Percentiles rank a stretch among this genome's conserved stretches.
These are phyloP conservation scores for Fopius arisanus DNA, from an alignment of 1,140 invertebrate species.

Conservation along the genomic window DNA sequence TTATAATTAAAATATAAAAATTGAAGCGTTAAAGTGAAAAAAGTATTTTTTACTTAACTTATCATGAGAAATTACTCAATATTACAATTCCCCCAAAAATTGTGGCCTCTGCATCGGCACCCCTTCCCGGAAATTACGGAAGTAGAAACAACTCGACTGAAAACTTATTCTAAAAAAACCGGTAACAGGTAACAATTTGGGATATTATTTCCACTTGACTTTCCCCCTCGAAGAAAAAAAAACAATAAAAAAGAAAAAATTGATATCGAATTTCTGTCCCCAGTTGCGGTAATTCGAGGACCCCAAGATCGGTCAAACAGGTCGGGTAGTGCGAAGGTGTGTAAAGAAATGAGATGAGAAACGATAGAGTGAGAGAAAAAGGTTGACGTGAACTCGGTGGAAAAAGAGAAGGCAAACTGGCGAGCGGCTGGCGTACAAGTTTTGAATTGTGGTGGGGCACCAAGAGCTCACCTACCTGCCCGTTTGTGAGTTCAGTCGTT, in stretches of 20 bases:
- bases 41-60: too few relatives aligned
- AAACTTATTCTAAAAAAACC: too few relatives aligned
- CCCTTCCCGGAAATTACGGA: too few relatives aligned
- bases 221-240: neutral
- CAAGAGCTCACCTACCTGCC: slow-evolving; percentile 56
- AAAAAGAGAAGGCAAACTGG: slow-evolving; percentile 47
- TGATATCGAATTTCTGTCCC: neutral
- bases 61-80: too few relatives aligned
- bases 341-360: slow-evolving; percentile 10
- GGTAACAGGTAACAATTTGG: slow-evolving; percentile 20
- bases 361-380: slow-evolving; percentile 26
- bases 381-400: slow-evolving; percentile 22
- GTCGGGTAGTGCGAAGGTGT: neutral
- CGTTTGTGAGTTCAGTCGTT: slow-evolving; percentile 57
- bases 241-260: neutral
- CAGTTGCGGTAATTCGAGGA: neutral
- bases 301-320: slow-evolving; percentile 13
- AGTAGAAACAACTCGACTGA: too few relatives aligned
- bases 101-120: too few relatives aligned
- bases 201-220: slow-evolving; percentile 21
- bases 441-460: slow-evolving; percentile 43
- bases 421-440: slow-evolving; percentile 50
- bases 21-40: too few relatives aligned
- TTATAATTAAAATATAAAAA: too few relatives aligned
- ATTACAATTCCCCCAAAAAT: too few relatives aligned